Conservation (phyloP, 2,797 vertebrate genomes). For the Sebastes trivittatus region DNA sequence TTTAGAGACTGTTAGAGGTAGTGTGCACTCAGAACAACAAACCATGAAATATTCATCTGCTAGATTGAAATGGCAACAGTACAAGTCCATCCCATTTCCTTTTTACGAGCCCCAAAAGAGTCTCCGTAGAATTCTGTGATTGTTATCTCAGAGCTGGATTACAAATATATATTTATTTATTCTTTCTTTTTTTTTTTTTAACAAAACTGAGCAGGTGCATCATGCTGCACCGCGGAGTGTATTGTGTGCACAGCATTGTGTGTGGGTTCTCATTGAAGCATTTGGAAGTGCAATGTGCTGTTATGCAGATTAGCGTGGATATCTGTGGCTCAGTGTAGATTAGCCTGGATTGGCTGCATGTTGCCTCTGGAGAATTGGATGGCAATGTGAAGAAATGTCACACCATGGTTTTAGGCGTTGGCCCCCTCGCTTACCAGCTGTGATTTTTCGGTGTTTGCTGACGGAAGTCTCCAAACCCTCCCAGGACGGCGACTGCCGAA, state of each 20-base stretch:
- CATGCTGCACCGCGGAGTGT: not conserved
- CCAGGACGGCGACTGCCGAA: conserved; percentile 26
- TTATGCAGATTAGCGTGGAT: conserved; percentile 67
- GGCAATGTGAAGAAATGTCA: conserved; percentile 65
- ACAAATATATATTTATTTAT: not conserved
- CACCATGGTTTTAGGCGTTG: conserved; percentile 50
- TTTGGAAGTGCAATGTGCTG: conserved; percentile 43
- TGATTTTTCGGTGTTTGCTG: conserved; percentile 52
- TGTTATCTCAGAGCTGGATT: conserved; percentile 23
- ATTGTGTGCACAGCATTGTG: conserved; percentile 17
- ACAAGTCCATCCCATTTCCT: conserved; percentile 42
- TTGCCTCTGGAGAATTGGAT: conserved; percentile 59
- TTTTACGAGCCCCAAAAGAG: conserved; percentile 53
- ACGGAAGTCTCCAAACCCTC: conserved; percentile 47
- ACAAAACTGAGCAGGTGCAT: conserved; percentile 25
- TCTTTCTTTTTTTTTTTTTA: not conserved
- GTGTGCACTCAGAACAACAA: conserved; percentile 52
- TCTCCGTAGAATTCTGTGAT: conserved; percentile 3
- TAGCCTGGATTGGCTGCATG: conserved; percentile 60
- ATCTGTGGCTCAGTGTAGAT: conserved; percentile 65
- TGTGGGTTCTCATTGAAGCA: conserved; percentile 38
- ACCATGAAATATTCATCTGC: conserved; percentile 68
- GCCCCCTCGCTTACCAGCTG: conserved; percentile 58
- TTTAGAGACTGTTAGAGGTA: conserved; percentile 40
- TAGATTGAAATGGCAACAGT: conserved; percentile 33